These are phyloP conservation scores for Strix aluco DNA, from an alignment of 2,113 vertebrate species.

Conservation along the genomic window DNA sequence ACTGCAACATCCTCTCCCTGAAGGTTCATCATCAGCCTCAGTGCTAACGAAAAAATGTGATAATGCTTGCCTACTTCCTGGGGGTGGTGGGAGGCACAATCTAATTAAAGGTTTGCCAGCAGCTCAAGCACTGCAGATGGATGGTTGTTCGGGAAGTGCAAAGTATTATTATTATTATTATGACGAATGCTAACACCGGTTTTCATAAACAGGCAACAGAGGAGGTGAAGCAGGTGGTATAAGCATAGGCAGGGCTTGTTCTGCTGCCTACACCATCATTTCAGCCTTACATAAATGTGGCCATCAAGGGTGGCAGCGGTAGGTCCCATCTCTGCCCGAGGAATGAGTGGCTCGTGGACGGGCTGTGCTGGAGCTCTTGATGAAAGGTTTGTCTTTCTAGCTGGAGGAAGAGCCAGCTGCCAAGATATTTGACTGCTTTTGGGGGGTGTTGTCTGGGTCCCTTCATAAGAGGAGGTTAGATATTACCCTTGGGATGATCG, in stretches of 20 bases:
- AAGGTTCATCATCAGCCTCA: neutral
- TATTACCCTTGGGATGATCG: neutral
- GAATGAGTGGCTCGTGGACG: neutral
- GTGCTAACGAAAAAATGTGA: slow-evolving; percentile 25
- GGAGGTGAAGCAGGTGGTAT: neutral
- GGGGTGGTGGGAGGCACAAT: neutral
- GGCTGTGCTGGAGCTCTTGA: neutral
- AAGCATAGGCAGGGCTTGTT: neutral
- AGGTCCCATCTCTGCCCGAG: neutral
- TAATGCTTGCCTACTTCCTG: slow-evolving; percentile 7
- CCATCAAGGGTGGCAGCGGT: fast-evolving
- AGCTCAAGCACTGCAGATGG: neutral
- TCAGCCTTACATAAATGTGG: neutral
- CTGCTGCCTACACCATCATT: neutral
- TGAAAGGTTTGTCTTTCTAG: neutral
- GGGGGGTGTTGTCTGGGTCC: neutral
- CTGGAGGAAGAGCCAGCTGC: neutral
- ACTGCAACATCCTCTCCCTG: neutral
- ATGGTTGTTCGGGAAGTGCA: slow-evolving; percentile 15
- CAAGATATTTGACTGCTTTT: neutral
- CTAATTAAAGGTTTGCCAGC: slow-evolving; percentile 53
- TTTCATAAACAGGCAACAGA: slow-evolving; percentile 24
- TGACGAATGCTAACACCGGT: neutral
- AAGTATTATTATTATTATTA: neutral
- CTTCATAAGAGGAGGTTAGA: neutral